Conservation (phyloP, 37 sponge, comb jelly and placozoan genomes). For the Beroe ovata region DNA sequence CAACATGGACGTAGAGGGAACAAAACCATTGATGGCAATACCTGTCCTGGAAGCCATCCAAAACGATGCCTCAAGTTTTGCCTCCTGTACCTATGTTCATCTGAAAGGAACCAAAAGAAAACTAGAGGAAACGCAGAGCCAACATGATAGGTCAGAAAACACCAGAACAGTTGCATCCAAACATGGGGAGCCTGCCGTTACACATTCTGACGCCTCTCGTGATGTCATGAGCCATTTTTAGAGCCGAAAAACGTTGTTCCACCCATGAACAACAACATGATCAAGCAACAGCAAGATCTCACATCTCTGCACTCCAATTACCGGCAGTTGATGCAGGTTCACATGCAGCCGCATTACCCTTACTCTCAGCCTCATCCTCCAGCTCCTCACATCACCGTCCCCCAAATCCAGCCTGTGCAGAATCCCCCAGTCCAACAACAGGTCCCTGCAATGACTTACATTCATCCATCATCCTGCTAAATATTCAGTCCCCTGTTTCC, state of each 20-base stretch:
- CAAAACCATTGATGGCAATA: background rate
- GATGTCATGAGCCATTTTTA: too few relatives aligned
- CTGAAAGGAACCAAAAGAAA: background rate
- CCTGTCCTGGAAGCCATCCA: background rate
- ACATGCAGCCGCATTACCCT: background rate
- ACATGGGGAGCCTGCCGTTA: too few relatives aligned
- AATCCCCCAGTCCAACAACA: background rate
- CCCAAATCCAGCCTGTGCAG: background rate
- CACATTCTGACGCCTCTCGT: too few relatives aligned
- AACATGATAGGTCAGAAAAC: background rate
- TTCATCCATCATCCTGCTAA: background rate
- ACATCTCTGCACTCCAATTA: background rate
- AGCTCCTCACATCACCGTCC: background rate
- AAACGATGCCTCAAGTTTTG: background rate
- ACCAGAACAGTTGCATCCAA: too few relatives aligned
- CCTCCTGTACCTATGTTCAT: background rate
- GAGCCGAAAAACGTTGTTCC: background rate
- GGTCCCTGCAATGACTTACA: background rate
- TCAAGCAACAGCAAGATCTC: background rate
- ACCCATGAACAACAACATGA: background rate
- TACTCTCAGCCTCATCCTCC: background rate
- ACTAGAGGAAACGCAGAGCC: background rate
- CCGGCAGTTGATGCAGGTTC: background rate
- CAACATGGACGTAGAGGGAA: background rate
- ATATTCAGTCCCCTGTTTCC: background rate